Evolutionary conservation across 2,888 invertebrate species (phyloP).

Genomic region (Arrhopalites spinosus): DNA sequence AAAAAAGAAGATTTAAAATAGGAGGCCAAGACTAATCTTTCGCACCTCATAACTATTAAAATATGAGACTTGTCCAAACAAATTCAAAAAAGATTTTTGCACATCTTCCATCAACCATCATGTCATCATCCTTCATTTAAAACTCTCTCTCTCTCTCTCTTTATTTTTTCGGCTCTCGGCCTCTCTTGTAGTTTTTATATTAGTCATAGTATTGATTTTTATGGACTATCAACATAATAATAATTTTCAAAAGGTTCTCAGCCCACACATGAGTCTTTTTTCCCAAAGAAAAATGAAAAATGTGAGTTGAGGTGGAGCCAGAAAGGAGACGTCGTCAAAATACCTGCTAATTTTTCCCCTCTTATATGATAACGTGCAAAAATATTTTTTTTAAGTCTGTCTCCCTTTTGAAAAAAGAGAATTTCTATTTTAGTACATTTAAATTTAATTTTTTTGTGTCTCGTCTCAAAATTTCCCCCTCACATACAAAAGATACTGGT

Average conservation of each 20-base stretch:
- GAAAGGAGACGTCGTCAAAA: neutral
- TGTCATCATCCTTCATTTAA: too few relatives aligned
- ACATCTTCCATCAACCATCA: neutral
- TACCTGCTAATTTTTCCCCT: neutral
- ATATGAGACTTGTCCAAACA: neutral
- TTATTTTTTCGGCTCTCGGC: too few relatives aligned
- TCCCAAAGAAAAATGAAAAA: neutral
- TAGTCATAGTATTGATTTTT: too few relatives aligned
- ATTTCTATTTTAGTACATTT: too few relatives aligned
- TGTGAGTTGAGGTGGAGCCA: neutral
- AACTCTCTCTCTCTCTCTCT: too few relatives aligned
- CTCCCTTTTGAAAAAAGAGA: too few relatives aligned
- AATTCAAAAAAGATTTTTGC: neutral
- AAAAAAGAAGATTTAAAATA: neutral
- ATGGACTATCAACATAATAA: neutral
- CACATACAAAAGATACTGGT: too few relatives aligned
- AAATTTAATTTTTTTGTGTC: neutral
- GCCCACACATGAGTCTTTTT: too few relatives aligned
- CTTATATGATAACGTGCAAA: neutral
- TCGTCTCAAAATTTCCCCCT: neutral
- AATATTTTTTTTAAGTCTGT: neutral
- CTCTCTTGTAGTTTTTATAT: too few relatives aligned
- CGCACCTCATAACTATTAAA: constrained; percentile 1
- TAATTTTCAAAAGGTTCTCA: neutral
- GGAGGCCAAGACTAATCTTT: neutral